Percentiles rank a stretch among this genome's conserved stretches.
Evolutionary conservation across 2,797 vertebrate species (phyloP).

Genomic region (Bryconaethiops microstoma): DNA sequence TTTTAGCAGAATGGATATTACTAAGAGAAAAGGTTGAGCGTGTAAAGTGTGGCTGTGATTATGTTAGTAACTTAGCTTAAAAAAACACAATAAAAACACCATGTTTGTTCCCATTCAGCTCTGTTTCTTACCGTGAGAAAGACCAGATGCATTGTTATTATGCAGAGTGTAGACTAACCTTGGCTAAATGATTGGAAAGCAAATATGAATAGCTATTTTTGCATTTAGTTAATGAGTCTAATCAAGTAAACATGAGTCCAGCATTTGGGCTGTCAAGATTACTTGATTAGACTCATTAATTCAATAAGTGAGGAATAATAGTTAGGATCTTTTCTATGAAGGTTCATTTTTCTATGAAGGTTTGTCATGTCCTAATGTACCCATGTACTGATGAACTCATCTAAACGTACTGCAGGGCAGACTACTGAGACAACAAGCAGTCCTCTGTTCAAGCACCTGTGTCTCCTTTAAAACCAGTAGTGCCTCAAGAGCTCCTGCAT

Average conservation of each 20-base stretch:
- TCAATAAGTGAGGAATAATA: neutral
- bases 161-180: no score
- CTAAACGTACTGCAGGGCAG: neutral
- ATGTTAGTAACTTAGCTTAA: no score
- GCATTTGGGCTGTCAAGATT: no score
- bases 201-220: no score
- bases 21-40: neutral
- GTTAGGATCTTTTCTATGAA: neutral
- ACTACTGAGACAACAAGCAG: neutral
- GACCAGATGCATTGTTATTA: no score
- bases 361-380: neutral
- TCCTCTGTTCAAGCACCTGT: neutral
- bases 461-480: slow-evolving; percentile 9
- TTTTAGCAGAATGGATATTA: neutral
- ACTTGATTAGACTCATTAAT: no score
- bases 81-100: no score
- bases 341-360: no score
- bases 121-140: neutral
- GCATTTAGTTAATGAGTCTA: no score
- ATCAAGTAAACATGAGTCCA: no score
- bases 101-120: neutral
- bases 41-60: neutral
- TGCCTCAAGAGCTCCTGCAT: slow-evolving; percentile 14
- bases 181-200: no score
- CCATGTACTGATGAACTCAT: neutral